Conservation (phyloP, 2,888 invertebrate species). For the Synergus gifuensis region DNA sequence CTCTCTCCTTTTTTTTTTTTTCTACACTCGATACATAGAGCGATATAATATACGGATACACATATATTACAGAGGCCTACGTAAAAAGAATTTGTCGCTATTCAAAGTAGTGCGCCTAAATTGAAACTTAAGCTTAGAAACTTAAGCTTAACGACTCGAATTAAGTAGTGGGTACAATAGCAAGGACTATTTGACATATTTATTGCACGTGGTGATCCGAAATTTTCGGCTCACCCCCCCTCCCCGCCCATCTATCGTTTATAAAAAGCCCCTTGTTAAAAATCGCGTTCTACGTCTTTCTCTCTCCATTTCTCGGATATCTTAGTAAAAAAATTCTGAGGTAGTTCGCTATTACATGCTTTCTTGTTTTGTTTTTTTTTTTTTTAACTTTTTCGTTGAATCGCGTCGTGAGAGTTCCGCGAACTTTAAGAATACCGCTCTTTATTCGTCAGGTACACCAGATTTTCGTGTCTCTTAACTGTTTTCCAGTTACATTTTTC, state of each 20-base stretch:
- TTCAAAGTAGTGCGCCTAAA: slow-evolving; percentile 30
- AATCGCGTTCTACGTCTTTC: slow-evolving; percentile 40
- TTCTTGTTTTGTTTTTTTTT: slow-evolving; percentile 11
- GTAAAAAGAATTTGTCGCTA: slow-evolving; percentile 12
- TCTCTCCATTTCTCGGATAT: slow-evolving; percentile 37
- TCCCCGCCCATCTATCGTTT: slow-evolving; percentile 44
- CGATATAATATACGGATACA: slow-evolving; percentile 25
- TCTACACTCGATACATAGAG: slow-evolving; percentile 14
- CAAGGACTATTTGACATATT: slow-evolving; percentile 44
- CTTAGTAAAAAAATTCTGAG: slow-evolving; percentile 34
- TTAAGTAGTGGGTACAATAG: slow-evolving; percentile 45
- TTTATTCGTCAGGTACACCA: slow-evolving; percentile 54
- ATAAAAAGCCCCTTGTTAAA: slow-evolving; percentile 11
- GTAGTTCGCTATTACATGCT: slow-evolving; percentile 35
- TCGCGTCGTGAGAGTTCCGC: slow-evolving; percentile 1
- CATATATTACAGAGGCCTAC: slow-evolving; percentile 23
- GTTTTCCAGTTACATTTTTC: neutral
- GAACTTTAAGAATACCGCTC: slow-evolving; percentile 35
- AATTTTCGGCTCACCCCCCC: slow-evolving; percentile 49
- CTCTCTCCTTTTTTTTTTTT: slow-evolving; percentile 26
- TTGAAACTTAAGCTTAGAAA: slow-evolving; percentile 44
- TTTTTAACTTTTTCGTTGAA: slow-evolving; percentile 12
- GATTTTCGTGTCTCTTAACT: slow-evolving; percentile 50
- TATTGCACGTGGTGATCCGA: slow-evolving; percentile 56
- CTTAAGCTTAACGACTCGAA: slow-evolving; percentile 44